Percentiles rank a stretch among this genome's conserved stretches.
Conservation (phyloP, 2,113 vertebrate species). For the Dromiciops gliroides region DNA sequence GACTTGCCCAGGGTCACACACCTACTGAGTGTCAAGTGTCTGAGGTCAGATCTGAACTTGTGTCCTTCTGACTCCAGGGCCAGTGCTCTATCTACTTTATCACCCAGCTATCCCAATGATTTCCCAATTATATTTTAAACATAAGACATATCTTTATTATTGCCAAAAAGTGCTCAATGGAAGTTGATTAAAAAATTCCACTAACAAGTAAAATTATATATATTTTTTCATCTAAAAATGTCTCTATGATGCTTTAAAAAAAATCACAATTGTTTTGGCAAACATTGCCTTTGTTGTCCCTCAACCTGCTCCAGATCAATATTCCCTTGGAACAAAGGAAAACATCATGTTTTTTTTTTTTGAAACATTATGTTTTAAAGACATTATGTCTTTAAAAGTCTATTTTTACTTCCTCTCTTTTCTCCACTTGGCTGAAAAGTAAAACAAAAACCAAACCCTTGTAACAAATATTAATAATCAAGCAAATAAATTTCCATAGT, state of each 20-base stretch:
- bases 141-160: not conserved
- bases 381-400: not conserved
- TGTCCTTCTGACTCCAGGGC: too few relatives aligned
- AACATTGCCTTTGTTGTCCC: not conserved
- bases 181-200: constrained; percentile 27
- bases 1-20: too few relatives aligned
- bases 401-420: not conserved
- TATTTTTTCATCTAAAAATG: not conserved
- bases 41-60: too few relatives aligned
- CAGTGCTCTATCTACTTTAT: too few relatives aligned
- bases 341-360: too few relatives aligned
- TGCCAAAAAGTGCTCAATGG: not conserved
- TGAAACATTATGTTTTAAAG: too few relatives aligned
- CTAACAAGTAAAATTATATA: constrained; percentile 17
- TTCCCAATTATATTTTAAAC: constrained; percentile 30
- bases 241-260: not conserved
- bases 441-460: not conserved
- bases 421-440: not conserved
- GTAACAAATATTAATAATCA: not conserved
- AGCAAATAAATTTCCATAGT: not conserved
- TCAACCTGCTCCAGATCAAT: not conserved
- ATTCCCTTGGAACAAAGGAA: not conserved
- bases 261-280: not conserved
- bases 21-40: too few relatives aligned
- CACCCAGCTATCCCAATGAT: too few relatives aligned